phyloP scores from a whole-genome alignment of 2,113 vertebrate genomes.

The Symphodus melops region DNA sequence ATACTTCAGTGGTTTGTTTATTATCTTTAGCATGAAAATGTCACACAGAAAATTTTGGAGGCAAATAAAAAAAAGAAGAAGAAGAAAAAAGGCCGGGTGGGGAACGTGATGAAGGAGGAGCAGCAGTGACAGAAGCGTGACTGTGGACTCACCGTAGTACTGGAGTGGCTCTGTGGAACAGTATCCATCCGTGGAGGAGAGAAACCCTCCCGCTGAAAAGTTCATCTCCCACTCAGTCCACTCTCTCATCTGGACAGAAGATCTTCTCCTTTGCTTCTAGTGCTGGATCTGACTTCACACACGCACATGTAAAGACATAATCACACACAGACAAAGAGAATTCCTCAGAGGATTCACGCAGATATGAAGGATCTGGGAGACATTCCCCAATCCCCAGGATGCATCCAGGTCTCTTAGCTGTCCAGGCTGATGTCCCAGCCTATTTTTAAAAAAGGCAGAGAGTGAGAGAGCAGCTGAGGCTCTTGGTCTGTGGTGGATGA shows the following conservation, averaged over 20 bases:
- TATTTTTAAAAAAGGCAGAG: conserved; percentile 63
- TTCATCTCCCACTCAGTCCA: conserved; percentile 85
- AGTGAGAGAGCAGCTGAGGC: conserved; percentile 68
- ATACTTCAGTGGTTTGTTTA: not conserved
- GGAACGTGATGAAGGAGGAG: not conserved
- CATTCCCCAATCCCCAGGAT: conserved; percentile 70
- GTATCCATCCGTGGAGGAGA: conserved; percentile 86
- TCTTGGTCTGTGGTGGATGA: conserved; percentile 51
- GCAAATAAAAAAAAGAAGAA: not conserved
- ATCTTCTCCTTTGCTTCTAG: conserved; percentile 32
- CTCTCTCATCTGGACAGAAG: conserved; percentile 86
- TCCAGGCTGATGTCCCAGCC: conserved; percentile 57
- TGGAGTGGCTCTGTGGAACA: conserved; percentile 87
- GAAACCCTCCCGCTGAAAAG: conserved; percentile 87
- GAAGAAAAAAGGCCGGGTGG: not conserved
- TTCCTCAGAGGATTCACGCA: conserved; percentile 53
- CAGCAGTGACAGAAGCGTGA: not conserved
- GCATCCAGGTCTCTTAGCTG: conserved; percentile 66
- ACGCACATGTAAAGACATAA: conserved; percentile 28
- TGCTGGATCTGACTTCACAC: conserved; percentile 38
- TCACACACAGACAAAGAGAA: conserved; percentile 29
- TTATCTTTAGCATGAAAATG: not conserved
- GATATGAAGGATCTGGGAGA: conserved; percentile 65
- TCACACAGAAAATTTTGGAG: not conserved
- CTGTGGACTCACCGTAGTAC: conserved; percentile 88